A percentile compares a stretch with the other conserved stretches of the same genome.
These are phyloP conservation scores for Mohoua ochrocephala DNA, from an alignment of 2,113 vertebrate species.

Conservation along the genomic window DNA sequence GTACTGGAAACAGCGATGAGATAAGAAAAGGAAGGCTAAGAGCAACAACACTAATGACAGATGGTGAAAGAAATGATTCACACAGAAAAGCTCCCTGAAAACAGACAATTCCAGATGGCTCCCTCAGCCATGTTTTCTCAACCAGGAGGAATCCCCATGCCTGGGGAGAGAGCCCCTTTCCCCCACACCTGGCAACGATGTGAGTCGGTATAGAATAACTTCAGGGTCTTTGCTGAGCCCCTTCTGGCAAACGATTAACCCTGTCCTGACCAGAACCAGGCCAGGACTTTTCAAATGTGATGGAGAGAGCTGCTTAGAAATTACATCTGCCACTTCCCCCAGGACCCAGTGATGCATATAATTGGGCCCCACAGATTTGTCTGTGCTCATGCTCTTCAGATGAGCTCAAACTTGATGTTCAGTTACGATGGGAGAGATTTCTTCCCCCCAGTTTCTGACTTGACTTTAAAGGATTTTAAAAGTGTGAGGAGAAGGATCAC, in stretches of 20 bases:
- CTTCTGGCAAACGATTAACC: not conserved
- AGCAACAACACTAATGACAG: not conserved
- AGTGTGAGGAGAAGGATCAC: not conserved
- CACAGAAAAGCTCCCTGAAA: not conserved
- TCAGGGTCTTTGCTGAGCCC: not conserved
- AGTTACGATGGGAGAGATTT: not conserved
- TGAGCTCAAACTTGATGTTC: not conserved
- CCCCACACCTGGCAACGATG: not conserved
- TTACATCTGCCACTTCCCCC: not conserved
- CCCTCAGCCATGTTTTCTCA: not conserved
- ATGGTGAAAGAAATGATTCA: rapidly evolving
- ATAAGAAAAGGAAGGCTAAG: not conserved
- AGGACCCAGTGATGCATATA: not conserved
- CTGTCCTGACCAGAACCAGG: not conserved
- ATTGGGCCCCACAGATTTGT: not conserved
- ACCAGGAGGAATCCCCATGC: not conserved
- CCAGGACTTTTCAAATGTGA: not conserved
- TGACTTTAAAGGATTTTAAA: not conserved
- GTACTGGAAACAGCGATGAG: not conserved
- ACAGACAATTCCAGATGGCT: not conserved
- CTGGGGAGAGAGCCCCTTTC: not conserved
- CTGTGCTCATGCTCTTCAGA: not conserved
- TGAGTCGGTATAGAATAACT: not conserved
- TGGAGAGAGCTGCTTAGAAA: not conserved
- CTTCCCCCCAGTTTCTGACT: not conserved